phyloP scores from a whole-genome alignment of 2,888 invertebrate species.

The Palloptera scutellata region DNA sequence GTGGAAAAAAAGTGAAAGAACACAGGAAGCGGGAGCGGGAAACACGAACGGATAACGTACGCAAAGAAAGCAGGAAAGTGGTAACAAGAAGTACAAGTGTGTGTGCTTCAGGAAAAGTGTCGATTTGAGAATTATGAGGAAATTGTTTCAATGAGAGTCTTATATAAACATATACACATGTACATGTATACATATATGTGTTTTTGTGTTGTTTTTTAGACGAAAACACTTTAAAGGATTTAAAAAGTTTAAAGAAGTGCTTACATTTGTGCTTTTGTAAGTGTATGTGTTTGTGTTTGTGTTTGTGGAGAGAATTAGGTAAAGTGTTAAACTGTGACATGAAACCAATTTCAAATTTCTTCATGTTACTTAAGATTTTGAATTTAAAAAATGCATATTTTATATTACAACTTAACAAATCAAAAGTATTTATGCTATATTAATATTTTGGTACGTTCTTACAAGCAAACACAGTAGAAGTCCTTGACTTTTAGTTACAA shows the following conservation, averaged over 20 bases:
- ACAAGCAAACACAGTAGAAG: no score
- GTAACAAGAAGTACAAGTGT: slow-evolving; percentile 1
- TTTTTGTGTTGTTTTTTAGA: background rate
- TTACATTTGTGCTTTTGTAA: background rate
- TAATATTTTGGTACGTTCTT: no score
- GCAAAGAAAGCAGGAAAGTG: slow-evolving; percentile 11
- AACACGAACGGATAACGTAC: slow-evolving; percentile 12
- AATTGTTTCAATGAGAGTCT: slow-evolving; percentile 44
- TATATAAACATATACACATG: slow-evolving; percentile 30
- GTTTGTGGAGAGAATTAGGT: background rate
- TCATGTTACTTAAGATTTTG: no score
- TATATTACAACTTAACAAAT: no score
- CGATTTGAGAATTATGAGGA: slow-evolving; percentile 6
- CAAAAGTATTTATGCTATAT: no score
- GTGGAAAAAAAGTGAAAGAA: slow-evolving; percentile 16
- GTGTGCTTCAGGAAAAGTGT: background rate
- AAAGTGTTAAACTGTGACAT: no score
- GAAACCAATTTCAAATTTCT: no score
- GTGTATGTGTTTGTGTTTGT: background rate
- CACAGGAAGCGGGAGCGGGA: slow-evolving; percentile 16
- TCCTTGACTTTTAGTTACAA: no score
- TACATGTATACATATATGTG: slow-evolving; percentile 1
- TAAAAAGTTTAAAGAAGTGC: slow-evolving; percentile 23
- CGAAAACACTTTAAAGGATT: slow-evolving; percentile 10
- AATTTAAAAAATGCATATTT: no score